phyloP scores from a whole-genome alignment of 2,888 invertebrate species.

The Drosophila imparisetae region DNA sequence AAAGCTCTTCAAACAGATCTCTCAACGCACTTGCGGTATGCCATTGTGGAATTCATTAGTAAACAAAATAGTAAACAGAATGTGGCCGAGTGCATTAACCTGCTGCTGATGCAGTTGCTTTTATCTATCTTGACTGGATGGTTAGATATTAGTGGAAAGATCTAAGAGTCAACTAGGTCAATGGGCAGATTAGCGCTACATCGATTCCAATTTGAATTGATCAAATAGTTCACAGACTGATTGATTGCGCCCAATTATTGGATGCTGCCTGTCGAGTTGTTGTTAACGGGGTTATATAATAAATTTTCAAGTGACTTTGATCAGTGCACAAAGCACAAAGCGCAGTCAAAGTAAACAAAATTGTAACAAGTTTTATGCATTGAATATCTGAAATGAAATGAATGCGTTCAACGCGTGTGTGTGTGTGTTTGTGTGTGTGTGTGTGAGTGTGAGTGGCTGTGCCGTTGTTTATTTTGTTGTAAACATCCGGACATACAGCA shows the following conservation, averaged over 20 bases:
- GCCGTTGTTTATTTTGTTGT: conserved; percentile 75
- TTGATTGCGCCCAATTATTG: conserved; percentile 75
- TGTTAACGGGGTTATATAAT: conserved; percentile 71
- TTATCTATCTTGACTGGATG: conserved; percentile 27
- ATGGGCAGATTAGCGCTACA: conserved; percentile 73
- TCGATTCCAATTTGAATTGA: conserved; percentile 60
- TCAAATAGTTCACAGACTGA: conserved; percentile 61
- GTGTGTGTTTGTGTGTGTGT: conserved; percentile 3
- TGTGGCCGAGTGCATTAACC: conserved; percentile 71
- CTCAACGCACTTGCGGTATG: conserved; percentile 61
- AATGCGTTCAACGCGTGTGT: conserved; percentile 9
- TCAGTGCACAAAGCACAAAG: conserved; percentile 57
- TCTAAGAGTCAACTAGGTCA: conserved; percentile 70
- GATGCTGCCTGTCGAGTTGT: conserved; percentile 21
- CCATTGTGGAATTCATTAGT: conserved; percentile 75
- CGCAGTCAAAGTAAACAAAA: conserved; percentile 64
- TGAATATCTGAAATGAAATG: conserved; percentile 42
- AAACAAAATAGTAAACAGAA: conserved; percentile 69
- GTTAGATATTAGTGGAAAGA: conserved; percentile 27
- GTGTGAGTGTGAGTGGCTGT: conserved; percentile 2
- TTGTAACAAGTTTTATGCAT: conserved; percentile 66
- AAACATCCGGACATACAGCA: conserved; percentile 80
- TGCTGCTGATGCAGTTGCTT: conserved; percentile 36
- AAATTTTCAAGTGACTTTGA: conserved; percentile 76
- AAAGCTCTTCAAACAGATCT: conserved; percentile 72